These are phyloP conservation scores for Chrysochloris asiatica DNA, from an alignment of 2,113 vertebrate species.

Conservation along the genomic window DNA sequence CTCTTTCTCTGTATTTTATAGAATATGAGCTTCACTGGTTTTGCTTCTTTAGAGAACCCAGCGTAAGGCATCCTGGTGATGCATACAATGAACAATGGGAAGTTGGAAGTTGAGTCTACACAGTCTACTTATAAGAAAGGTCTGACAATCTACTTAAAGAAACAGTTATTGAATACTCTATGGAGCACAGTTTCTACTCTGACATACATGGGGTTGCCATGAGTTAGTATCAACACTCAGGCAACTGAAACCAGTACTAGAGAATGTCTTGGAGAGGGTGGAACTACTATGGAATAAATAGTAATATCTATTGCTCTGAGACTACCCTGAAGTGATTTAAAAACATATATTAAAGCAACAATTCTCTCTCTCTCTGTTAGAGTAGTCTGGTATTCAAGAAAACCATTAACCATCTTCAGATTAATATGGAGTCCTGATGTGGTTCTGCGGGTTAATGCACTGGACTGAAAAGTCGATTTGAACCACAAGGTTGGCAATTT, in stretches of 20 bases:
- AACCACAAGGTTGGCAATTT: too few relatives aligned
- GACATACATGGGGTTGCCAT: not conserved
- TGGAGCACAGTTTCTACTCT: not conserved
- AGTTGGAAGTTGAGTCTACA: not conserved
- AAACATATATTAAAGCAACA: not conserved
- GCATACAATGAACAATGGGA: not conserved
- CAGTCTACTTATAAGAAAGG: not conserved
- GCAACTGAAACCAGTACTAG: not conserved
- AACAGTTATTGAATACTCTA: not conserved
- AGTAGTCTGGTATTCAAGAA: too few relatives aligned
- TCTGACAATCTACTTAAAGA: not conserved
- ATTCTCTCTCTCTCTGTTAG: not conserved
- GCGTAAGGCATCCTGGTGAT: too few relatives aligned
- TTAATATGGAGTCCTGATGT: too few relatives aligned
- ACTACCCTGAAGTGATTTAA: not conserved
- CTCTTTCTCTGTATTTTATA: too few relatives aligned
- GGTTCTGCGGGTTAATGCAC: too few relatives aligned
- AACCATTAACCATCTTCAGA: too few relatives aligned
- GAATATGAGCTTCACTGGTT: too few relatives aligned
- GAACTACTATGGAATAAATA: too few relatives aligned
- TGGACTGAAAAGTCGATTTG: too few relatives aligned
- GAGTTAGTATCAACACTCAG: not conserved
- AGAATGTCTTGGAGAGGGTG: not conserved
- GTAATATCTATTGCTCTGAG: not conserved
- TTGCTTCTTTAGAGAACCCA: too few relatives aligned